These are phyloP conservation scores for Phocoena phocoena DNA, from an alignment of 2,113 vertebrate genomes.

Conservation along the genomic window DNA sequence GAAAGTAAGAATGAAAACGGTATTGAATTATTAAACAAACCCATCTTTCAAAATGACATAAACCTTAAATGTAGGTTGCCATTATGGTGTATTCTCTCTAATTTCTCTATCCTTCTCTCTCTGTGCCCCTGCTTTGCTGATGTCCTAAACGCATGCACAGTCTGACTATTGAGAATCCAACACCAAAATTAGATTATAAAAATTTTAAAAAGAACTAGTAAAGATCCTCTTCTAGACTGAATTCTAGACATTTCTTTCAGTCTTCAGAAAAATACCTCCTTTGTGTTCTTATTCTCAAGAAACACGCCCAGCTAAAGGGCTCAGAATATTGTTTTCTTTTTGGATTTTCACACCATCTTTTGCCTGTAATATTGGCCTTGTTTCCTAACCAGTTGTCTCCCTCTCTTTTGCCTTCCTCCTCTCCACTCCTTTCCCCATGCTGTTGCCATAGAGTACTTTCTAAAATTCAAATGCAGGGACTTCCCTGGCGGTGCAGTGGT, in stretches of 20 bases:
- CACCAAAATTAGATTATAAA: neutral
- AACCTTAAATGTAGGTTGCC: neutral
- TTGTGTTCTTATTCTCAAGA: neutral
- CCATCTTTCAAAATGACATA: neutral
- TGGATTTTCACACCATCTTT: neutral
- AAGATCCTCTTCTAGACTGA: neutral
- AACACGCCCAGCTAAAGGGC: neutral
- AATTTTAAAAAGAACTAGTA: neutral
- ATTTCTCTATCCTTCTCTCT: neutral
- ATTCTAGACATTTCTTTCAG: neutral
- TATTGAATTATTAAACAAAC: neutral
- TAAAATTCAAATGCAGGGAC: neutral
- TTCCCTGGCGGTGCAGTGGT: no score
- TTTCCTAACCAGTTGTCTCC: neutral
- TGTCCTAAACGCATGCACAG: neutral
- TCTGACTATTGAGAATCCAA: neutral
- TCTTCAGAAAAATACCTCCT: neutral
- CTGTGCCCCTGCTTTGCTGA: neutral
- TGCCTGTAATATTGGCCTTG: neutral
- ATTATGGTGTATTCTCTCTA: neutral
- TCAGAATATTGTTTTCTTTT: neutral
- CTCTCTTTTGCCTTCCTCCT: neutral
- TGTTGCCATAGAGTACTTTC: neutral
- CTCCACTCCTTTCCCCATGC: neutral
- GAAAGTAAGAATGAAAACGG: slow-evolving; percentile 19